These are phyloP conservation scores for Chelonus insularis DNA, from an alignment of 1,140 invertebrate genomes.

Conservation along the genomic window DNA sequence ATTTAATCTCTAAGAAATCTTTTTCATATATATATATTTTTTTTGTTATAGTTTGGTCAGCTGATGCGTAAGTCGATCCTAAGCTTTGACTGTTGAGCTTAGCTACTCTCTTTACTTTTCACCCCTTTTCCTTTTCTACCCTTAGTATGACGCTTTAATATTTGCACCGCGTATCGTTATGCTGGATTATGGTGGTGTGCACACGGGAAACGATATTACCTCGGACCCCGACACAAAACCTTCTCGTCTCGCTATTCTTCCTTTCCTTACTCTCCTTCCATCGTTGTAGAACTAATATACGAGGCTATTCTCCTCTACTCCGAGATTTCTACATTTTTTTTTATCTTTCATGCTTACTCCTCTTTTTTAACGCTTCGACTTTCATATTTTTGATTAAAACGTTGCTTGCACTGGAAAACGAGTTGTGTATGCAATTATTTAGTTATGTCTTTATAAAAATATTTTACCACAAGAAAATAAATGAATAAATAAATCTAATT, in stretches of 20 bases:
- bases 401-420: background rate
- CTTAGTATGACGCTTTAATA: constrained; percentile 33
- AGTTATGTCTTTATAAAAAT: too few relatives aligned
- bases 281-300: constrained; percentile 31
- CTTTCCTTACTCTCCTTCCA: background rate
- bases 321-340: constrained; percentile 19
- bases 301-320: constrained; percentile 23
- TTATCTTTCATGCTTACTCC: constrained; percentile 12
- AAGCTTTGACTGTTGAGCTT: constrained; percentile 12
- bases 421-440: too few relatives aligned
- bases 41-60: constrained; percentile 4
- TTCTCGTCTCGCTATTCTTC: constrained; percentile 2
- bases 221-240: constrained; percentile 14
- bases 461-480: too few relatives aligned
- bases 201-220: constrained; percentile 33
- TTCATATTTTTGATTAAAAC: constrained; percentile 16
- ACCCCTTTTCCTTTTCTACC: background rate
- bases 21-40: constrained; percentile 1
- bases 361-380: constrained; percentile 11
- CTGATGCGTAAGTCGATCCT: background rate
- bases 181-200: constrained; percentile 34
- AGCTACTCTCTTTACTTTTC: background rate
- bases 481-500: too few relatives aligned
- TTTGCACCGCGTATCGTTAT: constrained; percentile 41
- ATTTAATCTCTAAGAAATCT: too few relatives aligned